phyloP scores from a whole-genome alignment of 2,888 invertebrate genomes.

The Chaetoderma sp. region DNA sequence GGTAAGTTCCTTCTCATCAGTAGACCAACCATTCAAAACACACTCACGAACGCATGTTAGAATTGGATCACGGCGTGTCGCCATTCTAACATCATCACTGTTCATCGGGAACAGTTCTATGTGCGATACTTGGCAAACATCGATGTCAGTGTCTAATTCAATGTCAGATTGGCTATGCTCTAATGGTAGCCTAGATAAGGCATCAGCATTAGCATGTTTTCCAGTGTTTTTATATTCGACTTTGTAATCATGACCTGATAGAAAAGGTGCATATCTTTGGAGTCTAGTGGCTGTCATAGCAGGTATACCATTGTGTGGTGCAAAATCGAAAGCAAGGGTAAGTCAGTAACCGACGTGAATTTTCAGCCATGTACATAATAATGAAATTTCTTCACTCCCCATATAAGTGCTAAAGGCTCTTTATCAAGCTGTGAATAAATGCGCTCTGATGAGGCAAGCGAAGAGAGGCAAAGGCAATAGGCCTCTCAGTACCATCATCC shows the following conservation, averaged over 20 bases:
- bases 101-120: neutral
- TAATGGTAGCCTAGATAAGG: constrained; percentile 1
- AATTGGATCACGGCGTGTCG: neutral
- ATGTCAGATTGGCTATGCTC: neutral
- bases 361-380: constrained; percentile 53
- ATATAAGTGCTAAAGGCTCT: constrained; percentile 56
- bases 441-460: constrained; percentile 28
- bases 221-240: neutral
- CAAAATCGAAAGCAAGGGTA: constrained; percentile 10
- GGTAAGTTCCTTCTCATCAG: neutral
- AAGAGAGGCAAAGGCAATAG: constrained; percentile 29
- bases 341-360: constrained; percentile 40
- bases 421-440: constrained; percentile 65
- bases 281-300: constrained; percentile 1
- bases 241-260: constrained; percentile 1
- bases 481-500: constrained; percentile 5
- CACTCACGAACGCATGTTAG: neutral
- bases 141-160: constrained; percentile 5
- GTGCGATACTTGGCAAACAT: neutral
- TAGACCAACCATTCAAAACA: neutral
- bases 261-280: constrained; percentile 2
- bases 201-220: constrained; percentile 1
- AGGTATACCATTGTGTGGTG: neutral
- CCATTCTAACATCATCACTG: neutral
- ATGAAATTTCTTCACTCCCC: constrained; percentile 12